These are phyloP conservation scores for Subacronicta megacephala DNA, from an alignment of 2,888 invertebrate species.

Conservation along the genomic window DNA sequence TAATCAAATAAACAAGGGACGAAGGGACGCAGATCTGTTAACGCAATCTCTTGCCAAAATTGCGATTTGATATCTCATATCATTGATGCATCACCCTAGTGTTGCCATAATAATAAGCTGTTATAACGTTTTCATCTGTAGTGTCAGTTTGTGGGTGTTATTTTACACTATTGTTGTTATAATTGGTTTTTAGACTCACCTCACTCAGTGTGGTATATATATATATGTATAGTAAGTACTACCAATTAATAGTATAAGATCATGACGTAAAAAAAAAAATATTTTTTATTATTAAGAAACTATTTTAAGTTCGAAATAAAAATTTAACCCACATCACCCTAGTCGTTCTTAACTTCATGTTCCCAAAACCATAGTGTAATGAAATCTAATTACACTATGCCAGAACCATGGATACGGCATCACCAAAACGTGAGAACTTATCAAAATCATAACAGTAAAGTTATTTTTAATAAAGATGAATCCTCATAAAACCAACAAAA, in stretches of 20 bases:
- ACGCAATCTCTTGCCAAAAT: conserved; percentile 79
- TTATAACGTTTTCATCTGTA: conserved; percentile 64
- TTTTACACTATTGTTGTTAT: conserved; percentile 46
- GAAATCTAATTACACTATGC: too few relatives aligned
- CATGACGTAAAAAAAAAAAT: too few relatives aligned
- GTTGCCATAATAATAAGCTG: conserved; percentile 65
- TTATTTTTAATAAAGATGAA: conserved; percentile 70
- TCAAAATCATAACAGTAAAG: conserved; percentile 54
- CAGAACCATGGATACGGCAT: conserved; percentile 5
- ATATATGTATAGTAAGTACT: too few relatives aligned
- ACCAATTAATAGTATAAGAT: too few relatives aligned
- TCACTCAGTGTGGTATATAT: too few relatives aligned
- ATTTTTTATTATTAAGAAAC: too few relatives aligned
- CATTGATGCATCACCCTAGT: conserved; percentile 60
- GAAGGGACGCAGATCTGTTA: conserved; percentile 76
- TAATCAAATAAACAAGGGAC: conserved; percentile 82
- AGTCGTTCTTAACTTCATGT: neutral
- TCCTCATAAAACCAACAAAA: conserved; percentile 60
- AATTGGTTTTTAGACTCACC: conserved; percentile 34
- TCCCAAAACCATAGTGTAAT: conserved; percentile 27
- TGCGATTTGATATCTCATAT: conserved; percentile 84
- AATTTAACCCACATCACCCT: too few relatives aligned
- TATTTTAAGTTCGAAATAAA: too few relatives aligned
- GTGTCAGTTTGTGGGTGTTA: conserved; percentile 53
- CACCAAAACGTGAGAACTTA: conserved; percentile 57